Conservation (phyloP, 2,797 vertebrate species). For the Diglossa cyanea region DNA sequence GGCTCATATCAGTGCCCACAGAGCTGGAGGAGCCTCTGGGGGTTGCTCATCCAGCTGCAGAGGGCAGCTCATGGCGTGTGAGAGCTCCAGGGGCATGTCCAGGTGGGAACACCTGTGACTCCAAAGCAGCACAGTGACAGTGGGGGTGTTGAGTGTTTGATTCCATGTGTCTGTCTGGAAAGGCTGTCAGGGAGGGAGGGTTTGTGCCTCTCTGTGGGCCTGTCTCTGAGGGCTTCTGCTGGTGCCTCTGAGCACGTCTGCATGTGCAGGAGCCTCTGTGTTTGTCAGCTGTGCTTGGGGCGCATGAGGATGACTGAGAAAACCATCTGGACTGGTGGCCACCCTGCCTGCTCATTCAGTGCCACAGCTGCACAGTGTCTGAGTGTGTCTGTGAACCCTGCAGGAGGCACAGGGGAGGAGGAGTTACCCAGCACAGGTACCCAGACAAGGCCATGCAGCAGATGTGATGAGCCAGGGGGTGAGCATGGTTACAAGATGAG, state of each 20-base stretch:
- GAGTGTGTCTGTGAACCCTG: neutral
- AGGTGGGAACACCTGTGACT: neutral
- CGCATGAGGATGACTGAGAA: neutral
- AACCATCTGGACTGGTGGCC: neutral
- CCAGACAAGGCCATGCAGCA: neutral
- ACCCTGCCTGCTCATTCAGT: neutral
- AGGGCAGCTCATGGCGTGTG: rapidly evolving
- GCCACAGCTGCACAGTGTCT: neutral
- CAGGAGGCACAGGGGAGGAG: neutral
- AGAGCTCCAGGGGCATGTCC: neutral
- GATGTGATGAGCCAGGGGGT: neutral
- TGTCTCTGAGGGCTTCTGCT: neutral
- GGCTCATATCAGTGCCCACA: rapidly evolving
- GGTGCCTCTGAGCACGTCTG: neutral
- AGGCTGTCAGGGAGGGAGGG: neutral
- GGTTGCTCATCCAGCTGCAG: neutral
- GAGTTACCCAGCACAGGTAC: neutral
- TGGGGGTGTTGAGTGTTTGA: neutral
- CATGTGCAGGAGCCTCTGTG: neutral
- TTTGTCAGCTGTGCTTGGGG: neutral
- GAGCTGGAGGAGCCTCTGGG: neutral
- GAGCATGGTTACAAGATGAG: rapidly evolving
- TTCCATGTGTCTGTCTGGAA: neutral
- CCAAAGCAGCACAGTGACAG: neutral
- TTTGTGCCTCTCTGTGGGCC: neutral